Percentiles rank a stretch among this genome's conserved stretches.
These are phyloP conservation scores for Euschistus heros DNA, from an alignment of 1,140 invertebrate species.

Conservation along the genomic window DNA sequence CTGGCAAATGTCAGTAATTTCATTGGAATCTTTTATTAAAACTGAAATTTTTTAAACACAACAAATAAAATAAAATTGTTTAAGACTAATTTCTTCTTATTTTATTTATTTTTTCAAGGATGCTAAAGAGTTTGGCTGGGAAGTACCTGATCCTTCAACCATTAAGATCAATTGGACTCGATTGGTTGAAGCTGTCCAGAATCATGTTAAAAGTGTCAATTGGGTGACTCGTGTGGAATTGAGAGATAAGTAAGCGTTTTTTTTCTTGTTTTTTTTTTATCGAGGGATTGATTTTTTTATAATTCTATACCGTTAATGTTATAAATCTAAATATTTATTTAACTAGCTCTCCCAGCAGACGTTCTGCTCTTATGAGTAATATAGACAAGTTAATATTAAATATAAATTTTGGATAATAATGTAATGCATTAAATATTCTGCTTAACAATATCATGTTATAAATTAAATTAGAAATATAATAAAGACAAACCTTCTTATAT, in stretches of 20 bases:
- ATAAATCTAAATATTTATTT: neutral
- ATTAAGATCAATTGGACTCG: constrained; percentile 61
- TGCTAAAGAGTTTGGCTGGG: constrained; percentile 69
- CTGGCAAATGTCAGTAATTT: too few relatives aligned
- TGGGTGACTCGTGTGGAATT: constrained; percentile 83
- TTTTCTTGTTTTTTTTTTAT: neutral
- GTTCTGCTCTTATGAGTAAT: neutral
- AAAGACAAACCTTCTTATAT: too few relatives aligned
- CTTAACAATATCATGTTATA: too few relatives aligned
- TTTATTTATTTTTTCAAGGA: constrained; percentile 42
- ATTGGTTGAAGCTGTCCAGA: constrained; percentile 62
- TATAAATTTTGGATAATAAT: too few relatives aligned
- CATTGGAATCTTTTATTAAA: neutral
- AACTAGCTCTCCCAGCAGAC: neutral
- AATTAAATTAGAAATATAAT: too few relatives aligned
- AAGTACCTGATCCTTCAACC: constrained; percentile 50
- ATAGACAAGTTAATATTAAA: neutral
- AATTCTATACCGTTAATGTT: too few relatives aligned
- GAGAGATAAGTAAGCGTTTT: constrained; percentile 60
- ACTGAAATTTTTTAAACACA: neutral
- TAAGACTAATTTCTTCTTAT: neutral
- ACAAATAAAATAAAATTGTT: neutral
- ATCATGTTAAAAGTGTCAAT: constrained; percentile 82
- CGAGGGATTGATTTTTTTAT: neutral
- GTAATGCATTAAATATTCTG: too few relatives aligned